These are phyloP conservation scores for Lasiurus cinereus DNA, from an alignment of 2,113 vertebrate genomes.

Conservation along the genomic window DNA sequence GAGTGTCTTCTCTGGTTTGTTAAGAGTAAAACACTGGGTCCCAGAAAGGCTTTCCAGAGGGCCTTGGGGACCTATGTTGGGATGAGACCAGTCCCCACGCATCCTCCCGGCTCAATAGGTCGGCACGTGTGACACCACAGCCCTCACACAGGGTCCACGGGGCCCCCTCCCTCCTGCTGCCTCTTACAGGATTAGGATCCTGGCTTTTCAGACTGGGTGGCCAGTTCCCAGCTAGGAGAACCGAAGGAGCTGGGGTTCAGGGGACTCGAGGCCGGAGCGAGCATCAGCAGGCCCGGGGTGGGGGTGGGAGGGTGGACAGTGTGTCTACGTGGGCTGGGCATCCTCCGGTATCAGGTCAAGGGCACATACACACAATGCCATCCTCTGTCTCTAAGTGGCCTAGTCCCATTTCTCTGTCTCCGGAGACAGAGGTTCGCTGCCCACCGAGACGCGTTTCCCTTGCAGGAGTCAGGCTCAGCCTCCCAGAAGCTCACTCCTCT, in stretches of 20 bases:
- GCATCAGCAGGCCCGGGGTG: rapidly evolving
- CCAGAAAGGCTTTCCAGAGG: background rate
- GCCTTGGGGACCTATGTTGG: rapidly evolving
- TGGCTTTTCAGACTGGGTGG: background rate
- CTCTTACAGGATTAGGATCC: background rate
- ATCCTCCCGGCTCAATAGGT: rapidly evolving
- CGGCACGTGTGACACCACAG: background rate
- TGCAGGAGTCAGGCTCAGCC: background rate
- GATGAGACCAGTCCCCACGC: background rate
- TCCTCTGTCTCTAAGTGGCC: background rate
- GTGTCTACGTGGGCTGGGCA: background rate
- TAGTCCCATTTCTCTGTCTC: background rate
- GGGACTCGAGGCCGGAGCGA: too few species aligned
- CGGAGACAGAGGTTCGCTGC: background rate
- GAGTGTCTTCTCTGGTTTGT: background rate
- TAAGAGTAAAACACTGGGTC: background rate
- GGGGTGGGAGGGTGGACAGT: rapidly evolving
- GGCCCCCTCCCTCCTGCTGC: too few species aligned
- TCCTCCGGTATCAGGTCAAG: background rate
- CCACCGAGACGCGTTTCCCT: background rate
- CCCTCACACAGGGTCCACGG: background rate
- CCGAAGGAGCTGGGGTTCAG: rapidly evolving
- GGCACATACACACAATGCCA: background rate
- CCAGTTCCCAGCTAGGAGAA: rapidly evolving
- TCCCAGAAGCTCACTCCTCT: background rate